Evolutionary conservation across 2,888 invertebrate species (phyloP).

Genomic region (Prosopocoilus inquinatus): DNA sequence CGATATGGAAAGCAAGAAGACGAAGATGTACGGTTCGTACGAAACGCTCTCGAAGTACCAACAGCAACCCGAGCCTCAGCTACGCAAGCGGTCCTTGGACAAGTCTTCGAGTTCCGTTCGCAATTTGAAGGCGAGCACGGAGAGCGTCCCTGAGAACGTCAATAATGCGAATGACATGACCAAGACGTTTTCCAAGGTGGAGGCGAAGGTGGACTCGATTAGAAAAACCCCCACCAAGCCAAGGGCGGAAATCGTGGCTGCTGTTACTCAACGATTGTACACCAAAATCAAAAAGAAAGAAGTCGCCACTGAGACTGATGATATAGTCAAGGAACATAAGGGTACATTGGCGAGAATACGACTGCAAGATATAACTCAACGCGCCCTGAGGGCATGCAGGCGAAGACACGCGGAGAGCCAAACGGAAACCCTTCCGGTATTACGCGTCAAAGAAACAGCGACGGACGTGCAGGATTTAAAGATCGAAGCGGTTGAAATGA

Average conservation of each 20-base stretch:
- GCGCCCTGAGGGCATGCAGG: constrained; percentile 55
- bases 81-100: constrained; percentile 35
- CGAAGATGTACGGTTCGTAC: constrained; percentile 33
- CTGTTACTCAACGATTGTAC: constrained; percentile 68
- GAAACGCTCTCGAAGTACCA: constrained; percentile 31
- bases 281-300: constrained; percentile 60
- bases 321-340: constrained; percentile 25
- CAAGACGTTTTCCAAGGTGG: constrained; percentile 28
- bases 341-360: constrained; percentile 52
- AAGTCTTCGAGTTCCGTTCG: constrained; percentile 26
- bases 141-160: not conserved
- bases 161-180: not conserved
- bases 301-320: constrained; percentile 43
- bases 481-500: constrained; percentile 47
- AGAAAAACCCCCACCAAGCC: constrained; percentile 47
- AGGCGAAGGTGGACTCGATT: constrained; percentile 38
- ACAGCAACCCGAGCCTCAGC: constrained; percentile 27
- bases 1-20: constrained; percentile 31
- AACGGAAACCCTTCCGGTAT: constrained; percentile 52
- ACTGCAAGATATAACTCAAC: constrained; percentile 59
- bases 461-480: constrained; percentile 58
- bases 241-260: constrained; percentile 68
- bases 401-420: constrained; percentile 60
- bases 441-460: constrained; percentile 59
- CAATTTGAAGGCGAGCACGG: constrained; percentile 3